Evolutionary conservation across 53 echinoderm and acorn worm genomes (phyloP).

Genomic region (Paelopatides confundens): DNA sequence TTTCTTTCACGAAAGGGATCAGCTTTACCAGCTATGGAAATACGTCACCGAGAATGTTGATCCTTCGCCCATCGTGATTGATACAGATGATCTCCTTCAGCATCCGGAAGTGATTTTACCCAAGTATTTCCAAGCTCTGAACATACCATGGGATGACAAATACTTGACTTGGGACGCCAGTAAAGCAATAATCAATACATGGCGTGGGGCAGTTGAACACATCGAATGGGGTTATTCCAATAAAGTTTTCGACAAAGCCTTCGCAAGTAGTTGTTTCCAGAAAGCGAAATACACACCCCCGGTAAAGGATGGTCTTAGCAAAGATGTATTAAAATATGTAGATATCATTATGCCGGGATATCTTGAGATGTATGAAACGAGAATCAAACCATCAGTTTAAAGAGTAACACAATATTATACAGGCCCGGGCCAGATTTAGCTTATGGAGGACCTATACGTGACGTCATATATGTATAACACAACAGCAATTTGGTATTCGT

Average conservation of each 20-base stretch:
- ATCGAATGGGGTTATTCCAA: background rate
- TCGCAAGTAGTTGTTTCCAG: conserved; percentile 4
- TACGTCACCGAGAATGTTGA: conserved; percentile 35
- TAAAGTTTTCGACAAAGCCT: background rate
- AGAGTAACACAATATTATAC: no score
- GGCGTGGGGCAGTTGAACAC: conserved; percentile 33
- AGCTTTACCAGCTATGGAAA: conserved; percentile 58
- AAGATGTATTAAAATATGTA: background rate
- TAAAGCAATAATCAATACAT: background rate
- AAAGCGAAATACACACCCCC: background rate
- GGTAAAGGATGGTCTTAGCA: background rate
- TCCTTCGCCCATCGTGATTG: conserved; percentile 58
- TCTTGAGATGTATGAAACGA: conserved; percentile 20
- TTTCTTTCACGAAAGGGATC: conserved; percentile 49
- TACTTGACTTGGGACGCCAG: conserved; percentile 53
- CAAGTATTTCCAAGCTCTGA: conserved; percentile 60
- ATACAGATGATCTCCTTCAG: conserved; percentile 46
- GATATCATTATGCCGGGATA: conserved; percentile 7
- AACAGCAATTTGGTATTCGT: no score
- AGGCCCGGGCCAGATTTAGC: no score
- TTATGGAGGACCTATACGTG: no score
- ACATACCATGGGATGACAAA: conserved; percentile 54
- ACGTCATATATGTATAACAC: no score
- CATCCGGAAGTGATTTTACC: conserved; percentile 55
- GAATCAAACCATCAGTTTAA: conserved; percentile 3